These are phyloP conservation scores for Clitarchus hookeri DNA, from an alignment of 2,888 invertebrate species.

Conservation along the genomic window DNA sequence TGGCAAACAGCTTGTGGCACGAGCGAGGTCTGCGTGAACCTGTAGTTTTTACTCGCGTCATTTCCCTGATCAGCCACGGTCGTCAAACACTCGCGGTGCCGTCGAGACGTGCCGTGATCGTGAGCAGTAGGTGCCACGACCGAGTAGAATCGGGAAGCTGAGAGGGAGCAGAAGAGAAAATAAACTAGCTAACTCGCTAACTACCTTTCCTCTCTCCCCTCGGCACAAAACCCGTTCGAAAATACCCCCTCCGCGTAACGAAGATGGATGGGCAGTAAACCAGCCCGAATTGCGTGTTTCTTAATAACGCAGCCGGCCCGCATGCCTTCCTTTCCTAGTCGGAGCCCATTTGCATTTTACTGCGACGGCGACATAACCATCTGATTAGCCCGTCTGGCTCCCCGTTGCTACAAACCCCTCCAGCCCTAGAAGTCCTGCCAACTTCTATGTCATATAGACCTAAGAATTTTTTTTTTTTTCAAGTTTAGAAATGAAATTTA, in stretches of 20 bases:
- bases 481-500: no score
- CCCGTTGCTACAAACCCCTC: no score
- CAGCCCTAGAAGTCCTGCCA: no score
- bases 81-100: no score
- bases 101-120: not conserved
- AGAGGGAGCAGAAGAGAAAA: not conserved
- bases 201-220: not conserved
- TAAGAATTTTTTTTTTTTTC: no score
- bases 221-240: not conserved
- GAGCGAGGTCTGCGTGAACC: no score
- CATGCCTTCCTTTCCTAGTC: not conserved
- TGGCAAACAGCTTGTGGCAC: no score
- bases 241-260: not conserved
- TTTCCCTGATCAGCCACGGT: no score
- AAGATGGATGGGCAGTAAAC: slow-evolving; percentile 14
- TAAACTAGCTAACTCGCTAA: slow-evolving; percentile 2
- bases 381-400: not conserved
- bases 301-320: not conserved
- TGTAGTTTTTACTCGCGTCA: no score
- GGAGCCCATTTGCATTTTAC: not conserved
- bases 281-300: slow-evolving; percentile 14
- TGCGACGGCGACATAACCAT: slow-evolving; percentile 3
- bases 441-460: no score
- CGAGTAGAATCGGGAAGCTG: not conserved
- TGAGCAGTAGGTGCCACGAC: not conserved